These are phyloP conservation scores for Geotrypetes seraphini DNA, from an alignment of 2,797 vertebrate species.

Conservation along the genomic window DNA sequence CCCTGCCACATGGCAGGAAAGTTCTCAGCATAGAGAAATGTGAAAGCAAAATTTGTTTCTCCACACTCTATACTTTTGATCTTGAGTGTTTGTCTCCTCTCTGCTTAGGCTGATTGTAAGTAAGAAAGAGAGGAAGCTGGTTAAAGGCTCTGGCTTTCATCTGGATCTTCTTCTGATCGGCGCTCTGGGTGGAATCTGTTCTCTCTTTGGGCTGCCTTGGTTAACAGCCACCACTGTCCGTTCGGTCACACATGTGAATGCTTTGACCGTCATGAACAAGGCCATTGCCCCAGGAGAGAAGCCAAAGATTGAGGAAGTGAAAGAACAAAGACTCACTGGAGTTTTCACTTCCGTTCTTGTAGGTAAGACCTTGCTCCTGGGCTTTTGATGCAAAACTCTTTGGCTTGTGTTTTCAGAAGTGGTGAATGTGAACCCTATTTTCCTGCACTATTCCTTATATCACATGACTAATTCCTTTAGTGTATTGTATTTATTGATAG, in stretches of 20 bases:
- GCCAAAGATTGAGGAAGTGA: slow-evolving; percentile 73
- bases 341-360: slow-evolving; percentile 83
- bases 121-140: slow-evolving; percentile 87
- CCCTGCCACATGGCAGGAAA: no score
- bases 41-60: no score
- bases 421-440: no score
- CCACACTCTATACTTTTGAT: no score
- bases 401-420: no score
- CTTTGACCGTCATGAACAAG: slow-evolving; percentile 94
- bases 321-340: slow-evolving; percentile 62
- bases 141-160: slow-evolving; percentile 92
- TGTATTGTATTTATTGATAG: no score
- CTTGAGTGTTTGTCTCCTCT: no score
- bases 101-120: slow-evolving; percentile 75
- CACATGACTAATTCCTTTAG: no score
- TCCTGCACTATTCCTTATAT: no score
- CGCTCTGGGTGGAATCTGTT: slow-evolving; percentile 74
- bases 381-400: no score
- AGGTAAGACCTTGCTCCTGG: no score
- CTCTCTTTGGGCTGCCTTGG: slow-evolving; percentile 89
- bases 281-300: slow-evolving; percentile 92
- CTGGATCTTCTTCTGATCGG: slow-evolving; percentile 89
- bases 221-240: slow-evolving; percentile 86
- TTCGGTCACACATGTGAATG: slow-evolving; percentile 89
- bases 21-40: no score